Evolutionary conservation across 2,888 invertebrate species (phyloP), one percentile per base, ranked within the genome.

Genomic region (Nymphalis urticae): DNA sequence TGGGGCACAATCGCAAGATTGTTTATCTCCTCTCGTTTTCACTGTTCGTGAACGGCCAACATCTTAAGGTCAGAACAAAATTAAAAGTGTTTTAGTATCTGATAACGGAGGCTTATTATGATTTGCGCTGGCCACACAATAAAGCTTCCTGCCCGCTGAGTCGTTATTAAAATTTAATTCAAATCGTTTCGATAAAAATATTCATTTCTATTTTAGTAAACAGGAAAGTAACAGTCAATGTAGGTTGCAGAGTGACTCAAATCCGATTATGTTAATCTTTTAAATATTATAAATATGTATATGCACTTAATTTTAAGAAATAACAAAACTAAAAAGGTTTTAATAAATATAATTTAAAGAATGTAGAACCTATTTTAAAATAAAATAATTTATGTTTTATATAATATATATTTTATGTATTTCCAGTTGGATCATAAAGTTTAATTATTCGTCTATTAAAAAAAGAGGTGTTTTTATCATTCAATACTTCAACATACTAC

Each of bases 41-140:
- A 86, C 88, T 85, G 82, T 72, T 86, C 85, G 89, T 86, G 89
- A 90, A 87, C 83, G 89, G 86, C 82, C 85, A 85, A 87, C 89
- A 80, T 77, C 77, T 85, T 90, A 91, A 92, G 91, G 91, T 89
- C 91, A 84, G 74, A 67, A 82, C 84, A 86, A 90, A 92, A 92
- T 90, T 90, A 91, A 91, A 92, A 91, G 91, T 90, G 87, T 85
- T 88, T 85, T 87, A 85, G 83, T 89, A 90, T 90, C 91, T 89
- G 90, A 90, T 90, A 90, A 90, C 87, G 75, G 83, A 78, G 82
- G 81, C 81, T 86, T 89, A 87, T 89, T 88, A 86, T 80, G 79
- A 80, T 82, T 82, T 79, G 79, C 80, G 78, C 81, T 82, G 79
- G 82, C 54, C 74, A 73, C 77, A 80, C 79, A 79, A 79, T 79